Evolutionary conservation across 2,888 invertebrate species (phyloP), one percentile per base, ranked within the genome.

Genomic region (Oscheius myriophilus): DNA sequence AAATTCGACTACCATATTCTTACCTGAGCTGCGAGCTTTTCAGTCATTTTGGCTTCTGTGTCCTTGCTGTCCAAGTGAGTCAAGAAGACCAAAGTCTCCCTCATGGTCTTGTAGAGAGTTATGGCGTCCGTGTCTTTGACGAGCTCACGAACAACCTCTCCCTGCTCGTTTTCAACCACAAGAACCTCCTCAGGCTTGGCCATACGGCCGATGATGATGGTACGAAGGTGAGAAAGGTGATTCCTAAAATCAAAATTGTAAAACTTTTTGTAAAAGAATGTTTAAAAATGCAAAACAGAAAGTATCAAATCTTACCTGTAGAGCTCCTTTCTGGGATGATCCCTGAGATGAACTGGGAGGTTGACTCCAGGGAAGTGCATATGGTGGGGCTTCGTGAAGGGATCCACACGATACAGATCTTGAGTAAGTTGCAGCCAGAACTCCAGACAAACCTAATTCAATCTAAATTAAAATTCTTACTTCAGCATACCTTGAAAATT

Each of bases 41-140:
- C 94, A 68, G 97, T 97, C 98, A 99, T 98, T 74, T 99, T 96
- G 81, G 93, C 90, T 89, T 98, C 98, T 14, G 98, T 98, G 87
- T 99, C 97, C 66, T 91, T 91, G 88, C 94, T 96, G 89, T 98
- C 96, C 88, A 99, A 91, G 91, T 99, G 98, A 45, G 98, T 98
- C 76, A 99, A 90, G 88, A 97, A 98, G 21, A 99, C 98, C 87
- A 86, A 70, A 16, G 79, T 79, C 58, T 80, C 80, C 51, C 78
- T 70, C 98, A 98, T 99, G 87, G 95, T 98, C 89, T 96, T 97
- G 89, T 98, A 98, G 87, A 99, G 90, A 89, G 96, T 96, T 84
- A 99, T 98, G 45, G 97, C 93, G 90, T 99, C 98, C 45, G 98
- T 99, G 88, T 99, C 98, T 89, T 97, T 98, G 95, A 99, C 97